Evolutionary conservation across 2,113 vertebrate genomes (phyloP).

Genomic region (Chaenogobius annularis): DNA sequence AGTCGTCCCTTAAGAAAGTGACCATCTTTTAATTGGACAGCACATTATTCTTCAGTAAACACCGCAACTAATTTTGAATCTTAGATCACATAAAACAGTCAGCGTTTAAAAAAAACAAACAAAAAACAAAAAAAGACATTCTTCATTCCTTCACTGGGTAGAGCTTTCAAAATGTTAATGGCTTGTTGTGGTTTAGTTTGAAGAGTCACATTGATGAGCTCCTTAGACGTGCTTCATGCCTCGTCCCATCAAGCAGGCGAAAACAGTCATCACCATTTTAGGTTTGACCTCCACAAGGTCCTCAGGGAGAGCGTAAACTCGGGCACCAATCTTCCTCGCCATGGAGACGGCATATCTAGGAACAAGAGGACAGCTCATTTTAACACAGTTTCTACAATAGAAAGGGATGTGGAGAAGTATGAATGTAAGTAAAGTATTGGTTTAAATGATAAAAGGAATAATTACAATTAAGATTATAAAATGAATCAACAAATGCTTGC

Average conservation of each 20-base stretch:
- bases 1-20: slow-evolving; percentile 35
- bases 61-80: slow-evolving; percentile 27
- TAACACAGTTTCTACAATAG: background rate
- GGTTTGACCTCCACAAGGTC: slow-evolving; percentile 96
- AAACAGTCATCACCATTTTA: slow-evolving; percentile 99
- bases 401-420: too few relatives aligned
- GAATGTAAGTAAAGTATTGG: background rate
- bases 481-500: too few relatives aligned
- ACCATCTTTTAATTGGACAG: slow-evolving; percentile 41
- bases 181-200: slow-evolving; percentile 54
- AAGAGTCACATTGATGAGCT: slow-evolving; percentile 47
- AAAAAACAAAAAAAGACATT: background rate
- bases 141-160: slow-evolving; percentile 73
- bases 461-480: too few relatives aligned
- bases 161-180: slow-evolving; percentile 76
- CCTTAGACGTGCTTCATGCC: slow-evolving; percentile 90
- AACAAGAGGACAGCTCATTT: background rate
- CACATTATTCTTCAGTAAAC: slow-evolving; percentile 43
- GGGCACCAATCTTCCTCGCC: slow-evolving; percentile 93
- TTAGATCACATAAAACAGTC: slow-evolving; percentile 38
- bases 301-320: slow-evolving; percentile 94
- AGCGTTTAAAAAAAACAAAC: slow-evolving; percentile 6
- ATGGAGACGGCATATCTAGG: slow-evolving; percentile 92
- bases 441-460: background rate
- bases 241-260: slow-evolving; percentile 96